Evolutionary conservation across 1,140 invertebrate genomes (phyloP).

Genomic region (Ostrea denselamellosa): DNA sequence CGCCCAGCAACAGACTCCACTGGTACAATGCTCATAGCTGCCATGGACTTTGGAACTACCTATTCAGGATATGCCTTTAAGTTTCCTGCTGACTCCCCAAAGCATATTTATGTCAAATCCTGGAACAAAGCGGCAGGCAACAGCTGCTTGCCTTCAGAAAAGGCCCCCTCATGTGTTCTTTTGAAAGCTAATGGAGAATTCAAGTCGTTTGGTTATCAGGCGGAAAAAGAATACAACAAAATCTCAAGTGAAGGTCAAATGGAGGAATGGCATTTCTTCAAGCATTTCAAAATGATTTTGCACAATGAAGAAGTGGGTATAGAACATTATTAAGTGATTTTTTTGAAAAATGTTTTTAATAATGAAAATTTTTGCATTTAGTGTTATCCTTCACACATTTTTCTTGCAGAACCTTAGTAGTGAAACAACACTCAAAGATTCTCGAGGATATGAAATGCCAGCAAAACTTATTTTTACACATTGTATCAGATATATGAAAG

Average conservation of each 20-base stretch:
- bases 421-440: conserved; percentile 65
- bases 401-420: conserved; percentile 37
- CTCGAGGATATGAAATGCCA: conserved; percentile 64
- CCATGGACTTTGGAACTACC: conserved; percentile 21
- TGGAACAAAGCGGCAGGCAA: not conserved
- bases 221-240: conserved; percentile 81
- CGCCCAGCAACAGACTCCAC: not conserved
- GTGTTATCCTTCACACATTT: not conserved
- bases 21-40: not conserved
- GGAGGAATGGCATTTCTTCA: conserved; percentile 81
- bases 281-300: conserved; percentile 83
- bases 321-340: not conserved
- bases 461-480: conserved; percentile 70
- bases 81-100: not conserved
- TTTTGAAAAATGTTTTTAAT: not conserved
- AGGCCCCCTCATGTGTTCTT: conserved; percentile 81
- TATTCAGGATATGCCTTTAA: conserved; percentile 23
- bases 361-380: not conserved
- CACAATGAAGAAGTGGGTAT: conserved; percentile 80
- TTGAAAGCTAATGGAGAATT: conserved; percentile 80
- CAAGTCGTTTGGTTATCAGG: conserved; percentile 82
- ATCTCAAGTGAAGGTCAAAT: conserved; percentile 80
- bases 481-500: conserved; percentile 70
- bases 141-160: conserved; percentile 74
- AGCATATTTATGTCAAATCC: conserved; percentile 8